These are phyloP conservation scores for Acromyrmex charruanus DNA, from an alignment of 1,140 invertebrate genomes.

Conservation along the genomic window DNA sequence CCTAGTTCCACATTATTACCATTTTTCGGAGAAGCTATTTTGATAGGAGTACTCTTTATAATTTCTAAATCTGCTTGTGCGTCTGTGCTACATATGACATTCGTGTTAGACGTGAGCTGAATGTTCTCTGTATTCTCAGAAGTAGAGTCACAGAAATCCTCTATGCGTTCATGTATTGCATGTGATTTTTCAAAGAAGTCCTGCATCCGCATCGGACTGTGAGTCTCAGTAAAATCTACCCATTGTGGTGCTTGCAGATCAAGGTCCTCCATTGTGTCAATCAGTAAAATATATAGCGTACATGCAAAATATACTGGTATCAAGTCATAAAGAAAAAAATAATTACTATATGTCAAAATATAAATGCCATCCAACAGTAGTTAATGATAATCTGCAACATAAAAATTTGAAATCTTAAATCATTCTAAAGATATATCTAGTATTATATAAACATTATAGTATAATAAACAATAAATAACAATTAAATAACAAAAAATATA, in stretches of 20 bases:
- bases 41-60: conserved; percentile 71
- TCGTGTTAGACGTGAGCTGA: neutral
- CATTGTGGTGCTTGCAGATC: conserved; percentile 79
- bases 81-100: neutral
- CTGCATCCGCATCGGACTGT: conserved; percentile 73
- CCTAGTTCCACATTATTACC: conserved; percentile 49
- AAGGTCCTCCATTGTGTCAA: conserved; percentile 70
- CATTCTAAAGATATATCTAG: neutral
- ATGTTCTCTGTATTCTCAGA: neutral
- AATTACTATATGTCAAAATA: conserved; percentile 1
- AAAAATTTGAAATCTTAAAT: conserved; percentile 10
- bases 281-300: neutral
- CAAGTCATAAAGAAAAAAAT: conserved; percentile 1
- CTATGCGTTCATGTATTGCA: conserved; percentile 45
- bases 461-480: neutral
- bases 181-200: conserved; percentile 77
- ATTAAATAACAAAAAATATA: neutral
- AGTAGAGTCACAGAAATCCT: neutral
- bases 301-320: neutral
- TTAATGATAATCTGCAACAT: conserved; percentile 23
- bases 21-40: conserved; percentile 69
- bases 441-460: neutral
- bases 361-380: neutral
- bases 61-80: conserved; percentile 69
- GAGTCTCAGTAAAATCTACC: conserved; percentile 76